Percentiles rank a stretch among this genome's conserved stretches.
These are phyloP conservation scores for Julus scanicus DNA, from an alignment of 2,888 invertebrate species.

Conservation along the genomic window DNA sequence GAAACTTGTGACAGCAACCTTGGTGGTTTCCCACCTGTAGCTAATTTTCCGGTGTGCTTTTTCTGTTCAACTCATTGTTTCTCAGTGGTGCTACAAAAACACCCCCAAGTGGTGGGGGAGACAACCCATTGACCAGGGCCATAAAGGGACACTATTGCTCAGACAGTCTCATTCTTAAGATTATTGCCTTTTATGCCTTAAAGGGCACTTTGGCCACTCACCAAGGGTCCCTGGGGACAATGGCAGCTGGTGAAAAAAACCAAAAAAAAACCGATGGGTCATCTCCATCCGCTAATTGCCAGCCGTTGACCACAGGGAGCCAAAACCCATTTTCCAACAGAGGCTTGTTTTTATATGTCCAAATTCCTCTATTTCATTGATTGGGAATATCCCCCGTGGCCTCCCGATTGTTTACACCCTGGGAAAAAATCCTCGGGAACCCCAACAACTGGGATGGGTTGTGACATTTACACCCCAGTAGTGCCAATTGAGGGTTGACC, in stretches of 20 bases:
- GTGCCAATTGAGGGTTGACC: neutral
- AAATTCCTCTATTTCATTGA: conserved; percentile 11
- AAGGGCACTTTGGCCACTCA: conserved; percentile 28
- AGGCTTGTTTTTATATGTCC: neutral
- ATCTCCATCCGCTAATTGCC: conserved; percentile 22
- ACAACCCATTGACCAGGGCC: neutral
- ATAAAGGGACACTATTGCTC: conserved; percentile 13
- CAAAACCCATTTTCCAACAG: neutral
- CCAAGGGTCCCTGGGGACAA: neutral
- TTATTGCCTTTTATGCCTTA: conserved; percentile 27
- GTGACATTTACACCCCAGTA: neutral
- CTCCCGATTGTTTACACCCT: conserved; percentile 25
- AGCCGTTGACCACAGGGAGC: conserved; percentile 20
- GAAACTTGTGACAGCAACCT: neutral
- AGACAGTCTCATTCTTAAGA: neutral
- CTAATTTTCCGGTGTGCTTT: neutral
- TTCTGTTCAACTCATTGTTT: neutral
- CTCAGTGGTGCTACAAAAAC: neutral
- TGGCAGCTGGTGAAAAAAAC: neutral
- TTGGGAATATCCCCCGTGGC: conserved; percentile 8
- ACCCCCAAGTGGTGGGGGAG: neutral
- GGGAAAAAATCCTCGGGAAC: neutral
- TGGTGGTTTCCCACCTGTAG: neutral
- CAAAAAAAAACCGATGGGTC: conserved; percentile 6
- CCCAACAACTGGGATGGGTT: neutral